These are phyloP conservation scores for Autographa pulchrina DNA, from an alignment of 2,888 invertebrate species.

Conservation along the genomic window DNA sequence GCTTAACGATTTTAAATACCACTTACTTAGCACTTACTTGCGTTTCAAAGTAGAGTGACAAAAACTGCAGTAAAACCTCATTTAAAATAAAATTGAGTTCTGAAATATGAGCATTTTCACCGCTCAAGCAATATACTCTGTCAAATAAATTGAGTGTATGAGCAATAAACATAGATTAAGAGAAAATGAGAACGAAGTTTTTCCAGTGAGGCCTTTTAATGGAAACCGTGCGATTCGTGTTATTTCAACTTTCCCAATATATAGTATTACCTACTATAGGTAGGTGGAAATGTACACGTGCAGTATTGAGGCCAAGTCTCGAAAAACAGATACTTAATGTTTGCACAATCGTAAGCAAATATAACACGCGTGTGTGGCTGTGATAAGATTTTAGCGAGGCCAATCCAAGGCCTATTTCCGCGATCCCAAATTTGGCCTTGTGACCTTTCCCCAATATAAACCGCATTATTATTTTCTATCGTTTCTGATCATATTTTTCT, in stretches of 20 bases:
- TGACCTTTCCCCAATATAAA: background rate
- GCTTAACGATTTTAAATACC: too few relatives aligned
- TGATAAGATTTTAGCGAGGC: conserved; percentile 16
- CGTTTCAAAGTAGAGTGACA: background rate
- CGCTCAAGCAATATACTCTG: background rate
- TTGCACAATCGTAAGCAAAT: conserved; percentile 14
- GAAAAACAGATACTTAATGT: conserved; percentile 9
- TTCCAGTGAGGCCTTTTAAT: background rate
- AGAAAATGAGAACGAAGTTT: background rate
- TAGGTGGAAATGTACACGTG: background rate
- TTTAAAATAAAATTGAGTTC: background rate
- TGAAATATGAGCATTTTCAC: background rate
- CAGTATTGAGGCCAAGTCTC: background rate
- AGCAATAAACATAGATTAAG: background rate
- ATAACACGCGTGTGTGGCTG: conserved; percentile 6
- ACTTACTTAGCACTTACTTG: background rate
- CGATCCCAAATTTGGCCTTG: background rate
- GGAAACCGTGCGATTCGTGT: background rate
- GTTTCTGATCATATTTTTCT: conserved; percentile 5
- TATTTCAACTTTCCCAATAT: background rate
- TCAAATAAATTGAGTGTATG: background rate
- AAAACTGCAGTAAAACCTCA: background rate
- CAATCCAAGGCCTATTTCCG: conserved; percentile 6
- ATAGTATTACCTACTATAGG: too few relatives aligned
- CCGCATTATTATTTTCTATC: conserved; percentile 15